Evolutionary conservation across 2,888 invertebrate genomes (phyloP).

Genomic region (Thereva nobilitata): DNA sequence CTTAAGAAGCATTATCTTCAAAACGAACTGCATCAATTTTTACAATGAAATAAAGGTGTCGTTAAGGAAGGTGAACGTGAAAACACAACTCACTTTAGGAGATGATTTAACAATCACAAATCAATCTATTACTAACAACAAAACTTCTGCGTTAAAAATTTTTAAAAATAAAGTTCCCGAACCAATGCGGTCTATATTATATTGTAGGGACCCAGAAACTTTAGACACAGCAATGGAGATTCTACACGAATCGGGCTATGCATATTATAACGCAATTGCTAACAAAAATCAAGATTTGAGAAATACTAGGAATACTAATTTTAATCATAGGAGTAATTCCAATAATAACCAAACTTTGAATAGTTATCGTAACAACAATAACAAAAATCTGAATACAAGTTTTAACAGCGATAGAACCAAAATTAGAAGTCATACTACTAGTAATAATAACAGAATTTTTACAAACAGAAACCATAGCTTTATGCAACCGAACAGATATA

Average conservation of each 20-base stretch:
- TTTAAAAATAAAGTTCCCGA: constrained; percentile 43
- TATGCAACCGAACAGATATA: too few species aligned
- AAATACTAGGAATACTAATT: not conserved
- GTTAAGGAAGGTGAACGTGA: constrained; percentile 39
- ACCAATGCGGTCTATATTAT: constrained; percentile 40
- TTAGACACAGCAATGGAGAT: constrained; percentile 42
- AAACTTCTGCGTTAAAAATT: constrained; percentile 40
- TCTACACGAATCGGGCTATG: constrained; percentile 18
- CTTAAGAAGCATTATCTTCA: constrained; percentile 35
- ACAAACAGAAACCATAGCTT: too few species aligned
- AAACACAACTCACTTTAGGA: constrained; percentile 18
- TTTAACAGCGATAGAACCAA: not conserved
- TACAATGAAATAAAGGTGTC: constrained; percentile 40
- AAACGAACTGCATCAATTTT: constrained; percentile 39
- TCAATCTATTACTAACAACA: constrained; percentile 38
- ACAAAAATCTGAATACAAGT: not conserved
- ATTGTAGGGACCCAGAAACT: constrained; percentile 38
- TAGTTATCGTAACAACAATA: not conserved
- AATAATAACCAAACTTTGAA: not conserved
- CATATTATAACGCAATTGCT: constrained; percentile 5
- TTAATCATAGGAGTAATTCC: not conserved
- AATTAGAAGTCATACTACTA: not conserved
- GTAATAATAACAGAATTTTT: not conserved
- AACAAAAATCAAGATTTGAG: not conserved
- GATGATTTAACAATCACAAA: constrained; percentile 3